Base-by-base conservation (phyloP, 2,113 vertebrate species). In the Baryphthengus martii region DNA sequence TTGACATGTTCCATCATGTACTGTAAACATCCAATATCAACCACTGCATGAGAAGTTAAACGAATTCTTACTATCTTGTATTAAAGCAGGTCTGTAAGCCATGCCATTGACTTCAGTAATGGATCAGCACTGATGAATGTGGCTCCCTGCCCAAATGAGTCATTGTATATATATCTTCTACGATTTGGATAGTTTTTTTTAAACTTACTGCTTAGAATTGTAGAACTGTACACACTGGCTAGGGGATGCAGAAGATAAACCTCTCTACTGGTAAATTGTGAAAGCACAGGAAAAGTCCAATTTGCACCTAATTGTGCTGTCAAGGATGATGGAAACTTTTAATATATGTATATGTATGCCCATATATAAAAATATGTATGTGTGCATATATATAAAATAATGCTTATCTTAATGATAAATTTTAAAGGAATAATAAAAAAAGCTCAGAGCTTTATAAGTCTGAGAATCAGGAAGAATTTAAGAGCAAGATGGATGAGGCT, bases 401-500 rank as follows among this genome's bases (percentile, higher is more conserved):
- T 42, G 6, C 13, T 86, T 75, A 12, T 40, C 80, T 73, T 35
- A 81, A 29, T 17, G 78, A 50, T 25, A 13, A 4, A 53, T 47
- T 84, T 52, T 33, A 65, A 50, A 10, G 55, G 13, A 89, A 81
- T 16, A 67, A 40, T 14, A 29, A 29, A 68, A 90, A 68, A 67
- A 15, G 17, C 17, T 29, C 44, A 26, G 40, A 89, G 74, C 26
- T 74, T 35, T 56, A 53, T 35, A 24, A 90, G 29, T 66, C 73
- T 94, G 88, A 59, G 42, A 94, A 84, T 94, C 35, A 73, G n/a
- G 24, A 82, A 84, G 75, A 40, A n/a, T n/a, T n/a, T n/a, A n/a
- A n/a, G n/a, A n/a, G n/a, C n/a, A n/a, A n/a, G n/a, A n/a, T n/a
- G n/a, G n/a, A n/a, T n/a, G n/a, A n/a, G n/a, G n/a, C n/a, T n/a